Evolutionary conservation across 2,888 invertebrate genomes (phyloP), one percentile per base, ranked within the genome.

Genomic region (Patella caerulea): DNA sequence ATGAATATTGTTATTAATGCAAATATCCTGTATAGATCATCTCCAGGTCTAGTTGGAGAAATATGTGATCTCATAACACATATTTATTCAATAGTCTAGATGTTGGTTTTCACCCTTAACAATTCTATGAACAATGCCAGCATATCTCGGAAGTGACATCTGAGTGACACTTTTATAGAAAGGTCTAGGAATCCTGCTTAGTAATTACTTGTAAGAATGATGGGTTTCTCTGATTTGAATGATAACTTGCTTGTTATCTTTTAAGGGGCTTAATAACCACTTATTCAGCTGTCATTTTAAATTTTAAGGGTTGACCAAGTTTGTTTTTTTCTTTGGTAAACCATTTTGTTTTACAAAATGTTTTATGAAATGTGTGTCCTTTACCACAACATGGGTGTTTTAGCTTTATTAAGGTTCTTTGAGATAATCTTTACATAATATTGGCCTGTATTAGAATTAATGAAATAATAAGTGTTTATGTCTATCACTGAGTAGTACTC

Each of bases 171-270:
- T 2, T 15, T n/a, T 65, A 65, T 65, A 65, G 65, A 65, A 65
- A 65, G 14, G 19, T 24, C 11, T 65, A 14, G 19, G 65, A 65
- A 24, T 19, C 65, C 17, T 65, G 65, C 24, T 24, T 65, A 65
- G 65, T 65, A 65, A 65, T 65, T 65, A 65, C 24, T 19, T 65
- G 24, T 65, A 65, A 65, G 65, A 65, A 65, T 65, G 65, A 65
- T 65, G 24, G 65, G 24, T 65, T 65, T 65, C 65, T 65, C 65
- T 65, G 65, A 65, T 65, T 65, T 14, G 19, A 65, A 65, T 65
- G 65, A 65, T 65, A 65, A 19, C 65, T 65, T 65, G 65, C 65
- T 65, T 65, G 65, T 65, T 24, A 65, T 24, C 65, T 15, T 65
- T 65, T 65, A 24, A 14, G 3, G 65, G 2, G 65, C 65, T 24